Percentiles rank a stretch among this genome's conserved stretches.
Conservation (phyloP, 2,888 invertebrate species). For the Mesochorus sp. region DNA sequence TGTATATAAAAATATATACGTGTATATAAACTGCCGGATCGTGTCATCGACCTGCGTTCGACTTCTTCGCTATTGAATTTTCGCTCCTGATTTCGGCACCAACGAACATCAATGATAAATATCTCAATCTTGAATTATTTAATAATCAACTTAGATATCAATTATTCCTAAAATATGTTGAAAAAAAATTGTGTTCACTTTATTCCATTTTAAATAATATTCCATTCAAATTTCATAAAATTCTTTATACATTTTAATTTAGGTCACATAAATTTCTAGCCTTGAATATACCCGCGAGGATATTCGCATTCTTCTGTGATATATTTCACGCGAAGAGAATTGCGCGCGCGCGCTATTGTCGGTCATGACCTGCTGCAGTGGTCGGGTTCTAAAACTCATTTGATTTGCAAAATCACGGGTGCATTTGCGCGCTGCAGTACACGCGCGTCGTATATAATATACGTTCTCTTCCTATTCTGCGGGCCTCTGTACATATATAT, state of each 20-base stretch:
- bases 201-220: too few species aligned
- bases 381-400: slow-evolving; percentile 7
- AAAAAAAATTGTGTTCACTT: too few species aligned
- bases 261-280: too few species aligned
- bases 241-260: too few species aligned
- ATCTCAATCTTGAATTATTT: too few species aligned
- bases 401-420: slow-evolving; percentile 31
- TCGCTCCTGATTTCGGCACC: slow-evolving; percentile 50
- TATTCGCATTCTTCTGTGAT: slow-evolving; percentile 5
- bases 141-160: too few species aligned
- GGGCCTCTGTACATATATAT: too few species aligned
- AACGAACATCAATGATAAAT: slow-evolving; percentile 1
- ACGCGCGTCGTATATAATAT: background rate
- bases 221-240: too few species aligned
- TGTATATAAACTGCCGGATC: slow-evolving; percentile 22
- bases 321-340: background rate
- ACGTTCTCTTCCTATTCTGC: slow-evolving; percentile 9
- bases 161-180: too few species aligned
- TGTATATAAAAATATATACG: background rate
- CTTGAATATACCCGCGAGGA: slow-evolving; percentile 7
- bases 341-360: too few species aligned
- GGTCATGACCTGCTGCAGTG: slow-evolving; percentile 32
- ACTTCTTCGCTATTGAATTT: slow-evolving; percentile 48
- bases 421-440: too few species aligned
- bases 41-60: slow-evolving; percentile 60